These are phyloP conservation scores for Drosophila ercepeae DNA, from an alignment of 1,140 invertebrate genomes.

Conservation along the genomic window DNA sequence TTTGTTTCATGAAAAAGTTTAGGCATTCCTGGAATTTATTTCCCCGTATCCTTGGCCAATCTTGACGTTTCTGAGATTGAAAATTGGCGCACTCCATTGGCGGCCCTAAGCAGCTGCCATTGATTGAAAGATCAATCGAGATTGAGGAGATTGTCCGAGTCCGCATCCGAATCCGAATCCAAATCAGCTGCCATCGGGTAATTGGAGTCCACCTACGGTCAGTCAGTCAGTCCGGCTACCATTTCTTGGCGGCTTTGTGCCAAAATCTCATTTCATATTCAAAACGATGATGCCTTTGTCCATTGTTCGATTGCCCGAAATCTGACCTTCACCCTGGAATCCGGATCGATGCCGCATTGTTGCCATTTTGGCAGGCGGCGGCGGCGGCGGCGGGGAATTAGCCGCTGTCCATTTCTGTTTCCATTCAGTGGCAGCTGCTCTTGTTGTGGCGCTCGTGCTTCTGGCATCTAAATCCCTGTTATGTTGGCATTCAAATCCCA, in stretches of 20 bases:
- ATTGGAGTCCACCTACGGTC: constrained; percentile 71
- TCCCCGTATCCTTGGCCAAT: constrained; percentile 34
- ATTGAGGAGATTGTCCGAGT: constrained; percentile 32
- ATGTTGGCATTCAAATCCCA: constrained; percentile 27
- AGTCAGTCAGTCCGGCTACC: constrained; percentile 22
- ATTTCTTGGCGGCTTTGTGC: constrained; percentile 16
- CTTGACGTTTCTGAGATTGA: constrained; percentile 44
- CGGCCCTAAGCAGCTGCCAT: constrained; percentile 40
- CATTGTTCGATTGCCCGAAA: constrained; percentile 62
- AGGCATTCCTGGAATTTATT: constrained; percentile 61
- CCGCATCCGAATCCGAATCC: constrained; percentile 12
- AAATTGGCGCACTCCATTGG: constrained; percentile 63
- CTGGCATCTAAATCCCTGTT: background rate
- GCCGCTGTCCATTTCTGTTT: constrained; percentile 35
- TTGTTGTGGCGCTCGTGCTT: constrained; percentile 36
- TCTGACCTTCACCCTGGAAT: constrained; percentile 64
- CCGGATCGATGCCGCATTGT: constrained; percentile 31
- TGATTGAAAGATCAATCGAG: constrained; percentile 76
- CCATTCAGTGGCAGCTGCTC: constrained; percentile 31
- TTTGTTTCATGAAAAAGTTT: background rate
- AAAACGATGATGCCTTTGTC: constrained; percentile 52
- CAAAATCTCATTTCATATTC: constrained; percentile 65
- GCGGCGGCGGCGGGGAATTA: constrained; percentile 58
- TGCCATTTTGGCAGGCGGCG: constrained; percentile 45
- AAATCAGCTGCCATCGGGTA: constrained; percentile 61